phyloP scores from a whole-genome alignment of 2,113 vertebrate genomes.

The Leptodactylus fuscus region DNA sequence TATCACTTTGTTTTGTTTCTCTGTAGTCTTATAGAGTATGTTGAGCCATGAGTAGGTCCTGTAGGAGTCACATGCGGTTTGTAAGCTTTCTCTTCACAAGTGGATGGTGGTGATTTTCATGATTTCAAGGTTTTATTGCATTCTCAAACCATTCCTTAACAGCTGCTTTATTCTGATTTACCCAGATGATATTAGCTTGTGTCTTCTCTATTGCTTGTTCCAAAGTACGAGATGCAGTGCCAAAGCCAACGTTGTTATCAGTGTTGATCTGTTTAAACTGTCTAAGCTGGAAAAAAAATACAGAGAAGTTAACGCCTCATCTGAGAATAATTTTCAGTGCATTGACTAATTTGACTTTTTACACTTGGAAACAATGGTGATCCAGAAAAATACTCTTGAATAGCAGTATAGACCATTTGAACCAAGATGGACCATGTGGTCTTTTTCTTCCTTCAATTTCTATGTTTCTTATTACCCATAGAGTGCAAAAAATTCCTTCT shows the following conservation, averaged over 20 bases:
- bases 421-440: too few species aligned
- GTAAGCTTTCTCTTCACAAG: background rate
- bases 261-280: conserved; percentile 80
- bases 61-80: background rate
- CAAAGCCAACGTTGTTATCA: conserved; percentile 67
- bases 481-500: too few species aligned
- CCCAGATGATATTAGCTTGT: conserved; percentile 84
- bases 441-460: too few species aligned
- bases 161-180: conserved; percentile 69
- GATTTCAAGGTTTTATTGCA: conserved; percentile 5
- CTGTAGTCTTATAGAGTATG: background rate
- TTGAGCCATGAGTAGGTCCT: background rate
- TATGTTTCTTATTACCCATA: too few species aligned
- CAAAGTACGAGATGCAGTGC: conserved; percentile 77
- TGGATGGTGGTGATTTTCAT: background rate
- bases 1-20: background rate
- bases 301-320: background rate
- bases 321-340: background rate
- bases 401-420: too few species aligned
- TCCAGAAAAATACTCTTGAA: too few species aligned
- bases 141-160: conserved; percentile 78
- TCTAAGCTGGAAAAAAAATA: conserved; percentile 75
- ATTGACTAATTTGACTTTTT: too few species aligned
- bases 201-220: conserved; percentile 85
- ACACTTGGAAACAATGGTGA: too few species aligned